Evolutionary conservation across 2,113 vertebrate genomes (phyloP).

Genomic region (Butorides virescens): DNA sequence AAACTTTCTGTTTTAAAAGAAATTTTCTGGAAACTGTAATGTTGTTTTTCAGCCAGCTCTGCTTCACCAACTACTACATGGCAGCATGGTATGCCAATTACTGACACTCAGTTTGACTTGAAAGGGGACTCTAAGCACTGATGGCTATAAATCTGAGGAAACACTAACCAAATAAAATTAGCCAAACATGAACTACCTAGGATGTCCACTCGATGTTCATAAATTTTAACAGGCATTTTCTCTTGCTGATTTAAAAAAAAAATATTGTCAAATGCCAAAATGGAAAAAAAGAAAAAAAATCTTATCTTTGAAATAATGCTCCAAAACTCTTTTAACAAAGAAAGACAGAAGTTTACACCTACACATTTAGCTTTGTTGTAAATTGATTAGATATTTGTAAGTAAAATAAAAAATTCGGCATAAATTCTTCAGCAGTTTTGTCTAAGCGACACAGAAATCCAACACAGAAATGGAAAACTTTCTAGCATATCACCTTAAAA

Average conservation of each 20-base stretch:
- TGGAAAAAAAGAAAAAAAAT: background rate
- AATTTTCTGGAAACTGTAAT: background rate
- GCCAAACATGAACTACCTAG: background rate
- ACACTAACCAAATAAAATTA: background rate
- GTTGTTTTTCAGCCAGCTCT: background rate
- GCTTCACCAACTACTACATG: background rate
- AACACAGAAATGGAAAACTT: background rate
- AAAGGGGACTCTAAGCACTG: background rate
- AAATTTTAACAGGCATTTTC: background rate
- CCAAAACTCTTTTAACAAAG: background rate
- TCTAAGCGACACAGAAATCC: background rate
- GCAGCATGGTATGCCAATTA: background rate
- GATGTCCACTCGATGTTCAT: background rate
- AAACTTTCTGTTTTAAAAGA: background rate
- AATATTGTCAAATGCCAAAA: background rate
- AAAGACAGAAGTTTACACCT: background rate
- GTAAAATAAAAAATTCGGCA: background rate
- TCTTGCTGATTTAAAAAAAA: background rate
- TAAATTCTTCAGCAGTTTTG: background rate
- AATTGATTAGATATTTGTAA: background rate
- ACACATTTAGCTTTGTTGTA: background rate
- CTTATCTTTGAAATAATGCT: background rate
- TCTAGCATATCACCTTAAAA: background rate
- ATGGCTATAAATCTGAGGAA: slow-evolving; percentile 19
- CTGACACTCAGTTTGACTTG: background rate